Evolutionary conservation across 1,140 invertebrate species (phyloP).

Genomic region (Neomicropteryx cornuta): DNA sequence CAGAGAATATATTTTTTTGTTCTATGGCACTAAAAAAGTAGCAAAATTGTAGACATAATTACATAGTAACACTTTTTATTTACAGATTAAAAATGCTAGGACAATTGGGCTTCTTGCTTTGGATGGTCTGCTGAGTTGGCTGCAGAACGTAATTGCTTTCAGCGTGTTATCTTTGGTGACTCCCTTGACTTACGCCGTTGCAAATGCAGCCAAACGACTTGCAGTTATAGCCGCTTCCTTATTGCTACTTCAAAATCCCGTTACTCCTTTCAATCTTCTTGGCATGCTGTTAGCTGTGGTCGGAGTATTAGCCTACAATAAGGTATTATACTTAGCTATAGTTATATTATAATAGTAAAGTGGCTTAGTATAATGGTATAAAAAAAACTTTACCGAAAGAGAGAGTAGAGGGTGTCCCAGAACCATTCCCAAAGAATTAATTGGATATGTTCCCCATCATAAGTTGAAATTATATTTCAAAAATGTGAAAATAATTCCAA

Average conservation of each 20-base stretch:
- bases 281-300: conserved; percentile 87
- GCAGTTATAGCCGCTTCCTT: conserved; percentile 86
- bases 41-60: neutral
- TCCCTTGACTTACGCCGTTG: conserved; percentile 90
- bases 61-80: neutral
- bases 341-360: conserved; percentile 2
- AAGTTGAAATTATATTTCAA: conserved; percentile 1
- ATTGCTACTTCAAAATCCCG: conserved; percentile 83
- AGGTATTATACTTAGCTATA: conserved; percentile 27
- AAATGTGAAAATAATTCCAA: conserved; percentile 7
- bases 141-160: conserved; percentile 93
- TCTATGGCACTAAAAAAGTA: too few species aligned
- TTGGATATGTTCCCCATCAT: neutral
- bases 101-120: conserved; percentile 52
- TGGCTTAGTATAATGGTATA: conserved; percentile 2
- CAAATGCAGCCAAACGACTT: conserved; percentile 91
- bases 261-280: conserved; percentile 74
- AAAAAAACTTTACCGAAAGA: conserved; percentile 4
- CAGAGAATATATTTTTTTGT: too few species aligned
- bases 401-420: conserved; percentile 1
- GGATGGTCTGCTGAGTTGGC: conserved; percentile 85
- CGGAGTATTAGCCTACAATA: conserved; percentile 87
- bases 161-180: conserved; percentile 81
- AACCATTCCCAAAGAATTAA: neutral
- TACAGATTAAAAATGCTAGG: neutral